A percentile compares a stretch with the other conserved stretches of the same genome.
Evolutionary conservation across 2,113 vertebrate species (phyloP).

Genomic region (Neogobius melanostomus): DNA sequence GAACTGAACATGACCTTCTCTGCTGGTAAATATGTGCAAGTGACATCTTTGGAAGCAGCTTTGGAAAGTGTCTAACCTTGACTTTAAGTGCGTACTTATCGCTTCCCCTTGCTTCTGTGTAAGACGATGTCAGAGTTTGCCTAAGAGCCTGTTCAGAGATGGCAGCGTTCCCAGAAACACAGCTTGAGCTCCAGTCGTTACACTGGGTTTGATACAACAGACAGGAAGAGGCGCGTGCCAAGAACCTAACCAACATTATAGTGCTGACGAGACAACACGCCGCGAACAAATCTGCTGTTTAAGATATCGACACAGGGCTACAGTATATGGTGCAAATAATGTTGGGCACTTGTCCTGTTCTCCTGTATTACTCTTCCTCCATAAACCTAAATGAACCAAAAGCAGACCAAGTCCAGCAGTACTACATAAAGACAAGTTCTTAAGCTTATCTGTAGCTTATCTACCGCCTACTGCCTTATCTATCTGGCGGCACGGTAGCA

Average conservation of each 20-base stretch:
- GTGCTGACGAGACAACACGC: slow-evolving; percentile 18
- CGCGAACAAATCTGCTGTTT: slow-evolving; percentile 58
- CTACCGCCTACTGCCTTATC: no score
- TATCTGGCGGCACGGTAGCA: no score
- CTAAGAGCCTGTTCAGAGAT: slow-evolving; percentile 51
- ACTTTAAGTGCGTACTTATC: slow-evolving; percentile 1
- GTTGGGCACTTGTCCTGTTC: neutral
- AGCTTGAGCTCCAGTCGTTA: slow-evolving; percentile 74
- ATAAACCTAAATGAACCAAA: no score
- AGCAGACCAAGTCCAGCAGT: no score
- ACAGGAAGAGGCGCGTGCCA: slow-evolving; percentile 70
- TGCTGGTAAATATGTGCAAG: no score
- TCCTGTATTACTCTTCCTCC: no score
- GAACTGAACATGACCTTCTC: no score
- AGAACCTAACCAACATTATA: slow-evolving; percentile 69
- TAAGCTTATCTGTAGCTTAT: no score
- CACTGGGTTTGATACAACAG: slow-evolving; percentile 70
- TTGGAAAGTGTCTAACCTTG: neutral
- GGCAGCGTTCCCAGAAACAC: slow-evolving; percentile 76
- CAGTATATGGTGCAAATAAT: slow-evolving; percentile 12
- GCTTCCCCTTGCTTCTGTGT: slow-evolving; percentile 9
- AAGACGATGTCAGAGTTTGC: slow-evolving; percentile 26
- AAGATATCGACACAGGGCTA: slow-evolving; percentile 60
- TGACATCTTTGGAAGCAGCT: no score
- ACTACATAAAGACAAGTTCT: no score